Evolutionary conservation across 2,113 vertebrate species (phyloP), one percentile per base, ranked within the genome.

Genomic region (Cephalopholis sonnerati): DNA sequence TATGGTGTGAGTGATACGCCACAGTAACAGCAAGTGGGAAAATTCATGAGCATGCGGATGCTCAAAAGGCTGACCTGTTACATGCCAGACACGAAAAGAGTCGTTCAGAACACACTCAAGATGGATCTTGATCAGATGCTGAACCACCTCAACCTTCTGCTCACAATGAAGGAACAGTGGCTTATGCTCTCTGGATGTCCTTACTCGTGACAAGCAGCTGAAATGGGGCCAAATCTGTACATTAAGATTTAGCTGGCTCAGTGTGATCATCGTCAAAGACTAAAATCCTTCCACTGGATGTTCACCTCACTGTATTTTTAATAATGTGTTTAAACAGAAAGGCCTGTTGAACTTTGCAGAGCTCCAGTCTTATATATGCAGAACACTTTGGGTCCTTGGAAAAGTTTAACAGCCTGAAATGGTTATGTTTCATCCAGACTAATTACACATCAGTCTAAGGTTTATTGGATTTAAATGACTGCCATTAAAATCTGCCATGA

Each of bases 401-500:
- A 75, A 67, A 22, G 18, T 41, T 73, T 22, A 20, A 54, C 39
- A 50, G 75, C 62, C 50, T 58, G 7, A 50, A 50, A 53, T 83
- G 39, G 46, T 36, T 32, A 64, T 24, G n/a, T 29, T 57, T 77
- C 46, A 80, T 80, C 17, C 17, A 46, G 63, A 69, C 79, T 73
- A 79, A 84, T 89, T 58, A 67, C 55, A 5, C 69, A 59, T 76
- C 41, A 51, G 18, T 54, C 20, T 3, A 7, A n/a, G 53, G 67
- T 79, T 73, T 77, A 77, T 82, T 82, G 64, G 79, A 57, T 82
- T 76, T 74, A 84, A 88, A 88, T 63, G 80, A 86, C 62, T 71
- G 36, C 73, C 76, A 65, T 83, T 84, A 74, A 83, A 71, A 85
- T 16, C 67, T 74, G 57, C 70, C 53, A 50, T 41, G 44, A 62